Conservation (phyloP, 2,888 invertebrate genomes). For the Heliconius ismenius region DNA sequence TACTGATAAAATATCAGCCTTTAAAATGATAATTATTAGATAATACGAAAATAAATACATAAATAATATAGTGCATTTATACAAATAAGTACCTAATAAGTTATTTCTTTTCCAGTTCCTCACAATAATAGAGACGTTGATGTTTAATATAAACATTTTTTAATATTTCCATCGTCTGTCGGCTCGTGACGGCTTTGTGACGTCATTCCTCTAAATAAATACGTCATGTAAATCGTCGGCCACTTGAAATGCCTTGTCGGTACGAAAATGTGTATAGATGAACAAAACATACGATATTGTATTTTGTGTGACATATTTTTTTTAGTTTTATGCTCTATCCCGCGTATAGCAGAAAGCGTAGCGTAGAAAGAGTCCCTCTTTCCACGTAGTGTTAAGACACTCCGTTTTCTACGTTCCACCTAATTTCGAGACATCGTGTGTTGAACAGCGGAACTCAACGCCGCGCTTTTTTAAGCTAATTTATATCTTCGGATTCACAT, state of each 20-base stretch:
- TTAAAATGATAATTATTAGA: not conserved
- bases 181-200: slow-evolving; percentile 29
- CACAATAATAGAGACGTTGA: not conserved
- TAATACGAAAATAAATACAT: not conserved
- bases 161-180: slow-evolving; percentile 25
- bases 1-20: too few species aligned
- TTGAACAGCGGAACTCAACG: not conserved
- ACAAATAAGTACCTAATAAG: not conserved
- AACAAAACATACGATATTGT: slow-evolving; percentile 5
- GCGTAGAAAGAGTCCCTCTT: too few species aligned
- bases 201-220: slow-evolving; percentile 33
- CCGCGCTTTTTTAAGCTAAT: not conserved
- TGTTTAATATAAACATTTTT: slow-evolving; percentile 18
- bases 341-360: not conserved
- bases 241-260: slow-evolving; percentile 39
- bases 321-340: not conserved
- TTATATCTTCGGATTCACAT: too few species aligned
- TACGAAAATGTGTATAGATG: slow-evolving; percentile 16
- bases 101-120: not conserved
- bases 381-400: too few species aligned
- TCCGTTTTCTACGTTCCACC: not conserved
- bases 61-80: too few species aligned
- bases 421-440: not conserved
- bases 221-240: slow-evolving; percentile 41
- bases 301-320: not conserved